Conservation (phyloP, 2,113 vertebrate species). For the Phoxinus phoxinus region DNA sequence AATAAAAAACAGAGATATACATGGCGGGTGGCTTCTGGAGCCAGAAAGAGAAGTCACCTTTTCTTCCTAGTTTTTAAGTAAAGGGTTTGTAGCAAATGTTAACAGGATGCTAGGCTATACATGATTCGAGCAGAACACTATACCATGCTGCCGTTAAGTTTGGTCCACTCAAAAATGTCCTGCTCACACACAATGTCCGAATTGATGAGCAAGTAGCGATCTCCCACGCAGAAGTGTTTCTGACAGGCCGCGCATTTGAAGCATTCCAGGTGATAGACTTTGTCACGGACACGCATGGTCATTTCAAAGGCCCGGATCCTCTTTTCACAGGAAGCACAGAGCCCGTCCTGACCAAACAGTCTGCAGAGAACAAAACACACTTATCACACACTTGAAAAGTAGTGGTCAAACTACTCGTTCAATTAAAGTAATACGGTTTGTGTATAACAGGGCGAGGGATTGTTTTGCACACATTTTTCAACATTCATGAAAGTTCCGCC, state of each 20-base stretch:
- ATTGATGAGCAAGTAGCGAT: slow-evolving; percentile 98
- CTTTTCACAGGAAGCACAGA: slow-evolving; percentile 96
- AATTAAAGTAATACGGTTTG: too few relatives aligned
- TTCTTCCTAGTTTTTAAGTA: background rate
- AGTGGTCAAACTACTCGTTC: too few relatives aligned
- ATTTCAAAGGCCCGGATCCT: slow-evolving; percentile 97
- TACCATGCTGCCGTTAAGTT: slow-evolving; percentile 85
- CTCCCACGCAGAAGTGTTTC: slow-evolving; percentile 98
- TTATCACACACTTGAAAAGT: background rate
- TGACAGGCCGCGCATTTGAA: slow-evolving; percentile 99
- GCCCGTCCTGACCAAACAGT: slow-evolving; percentile 97
- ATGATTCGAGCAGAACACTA: slow-evolving; percentile 45
- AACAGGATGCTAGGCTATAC: too few relatives aligned
- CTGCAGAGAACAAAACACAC: slow-evolving; percentile 67
- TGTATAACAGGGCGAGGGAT: too few relatives aligned
- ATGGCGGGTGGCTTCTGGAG: background rate
- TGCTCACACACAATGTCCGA: slow-evolving; percentile 98
- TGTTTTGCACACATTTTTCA: too few relatives aligned
- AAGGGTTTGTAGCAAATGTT: slow-evolving; percentile 2
- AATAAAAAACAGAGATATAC: background rate
- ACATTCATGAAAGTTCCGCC: too few relatives aligned
- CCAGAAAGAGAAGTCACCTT: background rate
- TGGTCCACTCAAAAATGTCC: slow-evolving; percentile 99
- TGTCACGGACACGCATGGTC: slow-evolving; percentile 98
- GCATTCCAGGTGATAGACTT: slow-evolving; percentile 98